These are phyloP conservation scores for Cherax quadricarinatus DNA, from an alignment of 1,140 invertebrate species.

Conservation along the genomic window DNA sequence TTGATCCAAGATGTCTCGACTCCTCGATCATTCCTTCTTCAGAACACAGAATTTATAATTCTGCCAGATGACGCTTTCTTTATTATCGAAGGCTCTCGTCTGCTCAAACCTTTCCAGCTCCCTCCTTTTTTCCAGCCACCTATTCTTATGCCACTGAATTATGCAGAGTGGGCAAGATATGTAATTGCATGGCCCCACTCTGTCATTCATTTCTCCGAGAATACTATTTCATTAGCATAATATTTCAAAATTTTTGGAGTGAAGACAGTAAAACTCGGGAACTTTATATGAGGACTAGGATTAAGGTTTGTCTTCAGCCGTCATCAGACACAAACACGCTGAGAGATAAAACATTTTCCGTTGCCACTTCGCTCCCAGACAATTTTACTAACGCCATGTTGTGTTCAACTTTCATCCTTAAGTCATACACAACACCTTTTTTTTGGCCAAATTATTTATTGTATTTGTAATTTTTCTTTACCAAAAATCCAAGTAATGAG, in stretches of 20 bases:
- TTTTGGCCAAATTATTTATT: too few relatives aligned
- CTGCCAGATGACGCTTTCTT: too few relatives aligned
- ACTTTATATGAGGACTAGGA: conserved; percentile 52
- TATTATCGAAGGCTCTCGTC: too few relatives aligned
- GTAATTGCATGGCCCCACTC: conserved; percentile 38
- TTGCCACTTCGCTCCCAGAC: conserved; percentile 32
- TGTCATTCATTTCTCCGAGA: conserved; percentile 46
- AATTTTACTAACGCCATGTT: too few relatives aligned
- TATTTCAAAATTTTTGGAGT: conserved; percentile 58
- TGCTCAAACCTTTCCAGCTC: too few relatives aligned
- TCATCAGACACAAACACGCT: conserved; percentile 37
- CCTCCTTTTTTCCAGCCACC: conserved; percentile 33
- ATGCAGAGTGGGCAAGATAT: conserved; percentile 35
- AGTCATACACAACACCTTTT: too few relatives aligned
- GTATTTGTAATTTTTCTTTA: too few relatives aligned
- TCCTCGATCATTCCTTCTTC: neutral
- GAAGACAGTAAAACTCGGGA: conserved; percentile 42
- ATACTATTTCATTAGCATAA: conserved; percentile 68
- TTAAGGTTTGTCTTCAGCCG: conserved; percentile 30
- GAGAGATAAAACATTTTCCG: conserved; percentile 23
- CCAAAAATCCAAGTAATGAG: too few relatives aligned
- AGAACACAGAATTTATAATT: neutral
- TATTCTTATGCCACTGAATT: conserved; percentile 32
- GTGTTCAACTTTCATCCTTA: too few relatives aligned
- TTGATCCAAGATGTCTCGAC: neutral